Percentiles rank a stretch among this genome's conserved stretches.
Conservation (phyloP, 1,140 invertebrate genomes). For the Lutraria rhynchaena region DNA sequence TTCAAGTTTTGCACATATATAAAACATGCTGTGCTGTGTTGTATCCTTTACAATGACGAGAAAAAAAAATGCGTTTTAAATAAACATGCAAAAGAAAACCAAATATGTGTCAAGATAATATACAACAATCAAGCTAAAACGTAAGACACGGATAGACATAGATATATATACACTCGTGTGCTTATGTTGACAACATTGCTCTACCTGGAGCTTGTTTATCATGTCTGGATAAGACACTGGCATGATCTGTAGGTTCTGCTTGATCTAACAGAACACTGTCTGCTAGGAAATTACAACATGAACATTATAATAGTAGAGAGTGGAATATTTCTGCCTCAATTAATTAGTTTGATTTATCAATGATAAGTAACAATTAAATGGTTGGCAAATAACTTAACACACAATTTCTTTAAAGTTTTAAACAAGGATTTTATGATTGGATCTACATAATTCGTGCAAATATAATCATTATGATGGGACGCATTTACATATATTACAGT, state of each 20-base stretch:
- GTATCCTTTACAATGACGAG: background rate
- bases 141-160: background rate
- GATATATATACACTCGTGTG: background rate
- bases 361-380: too few species aligned
- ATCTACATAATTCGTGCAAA: too few species aligned
- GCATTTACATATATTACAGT: too few species aligned
- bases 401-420: too few species aligned
- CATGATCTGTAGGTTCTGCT: background rate
- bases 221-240: conserved; percentile 6
- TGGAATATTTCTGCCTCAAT: too few species aligned
- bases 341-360: too few species aligned
- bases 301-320: too few species aligned
- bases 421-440: too few species aligned
- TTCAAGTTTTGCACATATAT: background rate
- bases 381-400: too few species aligned
- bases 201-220: conserved; percentile 17
- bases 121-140: conserved; percentile 5
- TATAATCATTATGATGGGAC: too few species aligned
- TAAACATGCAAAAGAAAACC: background rate
- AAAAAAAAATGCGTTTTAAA: background rate
- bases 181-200: conserved; percentile 1
- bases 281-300: too few species aligned
- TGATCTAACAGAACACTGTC: background rate
- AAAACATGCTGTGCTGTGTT: background rate
- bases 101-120: background rate